Evolutionary conservation across 2,113 vertebrate genomes (phyloP), one percentile per base, ranked within the genome.

Genomic region (Numida meleagris): DNA sequence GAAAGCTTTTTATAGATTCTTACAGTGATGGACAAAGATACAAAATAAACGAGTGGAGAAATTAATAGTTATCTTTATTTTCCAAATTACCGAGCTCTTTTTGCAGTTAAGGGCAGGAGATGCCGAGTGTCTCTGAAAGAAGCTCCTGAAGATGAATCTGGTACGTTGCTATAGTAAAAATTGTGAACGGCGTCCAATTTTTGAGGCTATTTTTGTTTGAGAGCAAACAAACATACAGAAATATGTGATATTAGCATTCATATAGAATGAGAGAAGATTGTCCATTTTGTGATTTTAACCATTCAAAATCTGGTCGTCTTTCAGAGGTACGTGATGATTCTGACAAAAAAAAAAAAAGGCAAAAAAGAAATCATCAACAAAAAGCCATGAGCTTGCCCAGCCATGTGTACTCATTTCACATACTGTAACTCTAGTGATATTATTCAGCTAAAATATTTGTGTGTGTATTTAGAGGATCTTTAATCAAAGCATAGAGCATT

Each of bases 401-500:
- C 6, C 34, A 6, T 3, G 7, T 48, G 42, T 40, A 14, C 70
- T 79, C 16, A 31, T 78, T 91, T 77, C 74, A 59, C 24, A 78
- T 31, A 9, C 36, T 77, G 36, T 67, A 40, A 46, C 88, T 83
- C 24, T 27, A 65, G 46, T 58, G 77, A 70, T 76, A 38, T 84
- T 76, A 57, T 50, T 59, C 40, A 72, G 66, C 78, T 79, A 46
- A 70, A 85, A 25, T 85, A 66, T 66, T 80, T 86, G 55, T 57
- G 40, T 67, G 51, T 91, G 70, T 92, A 72, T 94, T 89, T 90
- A 82, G 90, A 90, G 31, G 46, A 25, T 89, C 59, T 87, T 95
- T 95, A 93, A 83, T 94, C 89, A 92, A 89, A 91, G 80, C 75
- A 68, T 36, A 93, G 90, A 72, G 75, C 88, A 48, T 79, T 88